phyloP scores from a whole-genome alignment of 2,113 vertebrate species.

The Hyla sarda region DNA sequence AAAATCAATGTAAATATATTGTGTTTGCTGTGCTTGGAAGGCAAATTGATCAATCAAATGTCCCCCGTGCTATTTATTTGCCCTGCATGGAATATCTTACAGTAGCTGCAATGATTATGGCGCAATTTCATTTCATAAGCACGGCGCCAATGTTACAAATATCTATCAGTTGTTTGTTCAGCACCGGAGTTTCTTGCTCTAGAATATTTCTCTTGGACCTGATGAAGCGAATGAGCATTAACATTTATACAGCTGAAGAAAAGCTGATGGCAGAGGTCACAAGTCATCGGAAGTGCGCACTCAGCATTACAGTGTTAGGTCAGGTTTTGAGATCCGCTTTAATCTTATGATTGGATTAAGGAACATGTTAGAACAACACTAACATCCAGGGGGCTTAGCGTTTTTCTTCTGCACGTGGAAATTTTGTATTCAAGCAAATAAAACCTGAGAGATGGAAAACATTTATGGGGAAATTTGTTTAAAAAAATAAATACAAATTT shows the following conservation, averaged over 20 bases:
- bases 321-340: neutral
- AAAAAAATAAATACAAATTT: too few species aligned
- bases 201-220: neutral
- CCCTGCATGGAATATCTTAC: constrained; percentile 46
- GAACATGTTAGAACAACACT: neutral
- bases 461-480: too few species aligned
- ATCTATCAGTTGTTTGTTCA: neutral
- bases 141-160: neutral
- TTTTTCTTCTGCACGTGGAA: neutral
- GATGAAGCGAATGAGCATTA: neutral
- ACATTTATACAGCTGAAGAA: neutral
- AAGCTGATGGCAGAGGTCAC: neutral
- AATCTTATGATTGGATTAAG: neutral
- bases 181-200: neutral
- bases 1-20: constrained; percentile 58
- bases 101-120: neutral
- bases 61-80: constrained; percentile 40
- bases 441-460: too few species aligned
- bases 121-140: constrained; percentile 10
- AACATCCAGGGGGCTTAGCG: neutral
- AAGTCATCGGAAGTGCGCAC: neutral
- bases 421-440: too few species aligned
- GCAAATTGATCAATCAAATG: constrained; percentile 54
- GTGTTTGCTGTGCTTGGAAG: constrained; percentile 49
- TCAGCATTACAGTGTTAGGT: neutral